These are phyloP conservation scores for Oegoconia quadripuncta DNA, from an alignment of 2,888 invertebrate species.

Conservation along the genomic window DNA sequence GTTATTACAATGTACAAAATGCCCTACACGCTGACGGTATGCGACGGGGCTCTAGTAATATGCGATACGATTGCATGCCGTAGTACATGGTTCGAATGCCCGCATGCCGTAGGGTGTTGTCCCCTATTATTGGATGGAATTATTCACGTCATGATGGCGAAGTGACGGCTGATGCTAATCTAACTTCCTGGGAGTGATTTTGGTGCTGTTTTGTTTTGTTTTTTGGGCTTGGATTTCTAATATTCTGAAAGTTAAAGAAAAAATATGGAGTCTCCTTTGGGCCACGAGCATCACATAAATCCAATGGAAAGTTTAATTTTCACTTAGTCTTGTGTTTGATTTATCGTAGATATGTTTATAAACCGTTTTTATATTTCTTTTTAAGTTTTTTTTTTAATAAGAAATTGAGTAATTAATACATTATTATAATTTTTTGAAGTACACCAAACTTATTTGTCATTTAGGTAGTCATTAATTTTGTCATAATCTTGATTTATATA, in stretches of 20 bases:
- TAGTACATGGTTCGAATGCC: conserved; percentile 61
- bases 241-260: not conserved
- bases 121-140: conserved; percentile 64
- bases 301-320: too few relatives aligned
- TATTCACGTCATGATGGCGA: conserved; percentile 53
- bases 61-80: conserved; percentile 56
- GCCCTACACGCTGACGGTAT: conserved; percentile 49
- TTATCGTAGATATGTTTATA: too few relatives aligned
- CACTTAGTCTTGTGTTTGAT: too few relatives aligned
- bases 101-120: conserved; percentile 53
- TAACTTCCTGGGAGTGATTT: conserved; percentile 40
- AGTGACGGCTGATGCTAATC: conserved; percentile 62
- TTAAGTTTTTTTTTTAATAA: too few relatives aligned
- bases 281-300: too few relatives aligned
- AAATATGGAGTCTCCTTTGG: too few relatives aligned
- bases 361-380: too few relatives aligned
- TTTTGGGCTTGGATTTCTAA: not conserved
- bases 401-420: too few relatives aligned
- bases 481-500: too few relatives aligned
- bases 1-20: conserved; percentile 6
- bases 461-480: too few relatives aligned
- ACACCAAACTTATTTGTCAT: too few relatives aligned
- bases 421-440: too few relatives aligned
- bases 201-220: conserved; percentile 7
- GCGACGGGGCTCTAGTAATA: conserved; percentile 48